A percentile compares a stretch with the other conserved stretches of the same genome.
These are phyloP conservation scores for Heliconius eleuchia DNA, from an alignment of 1,140 invertebrate species.

Conservation along the genomic window DNA sequence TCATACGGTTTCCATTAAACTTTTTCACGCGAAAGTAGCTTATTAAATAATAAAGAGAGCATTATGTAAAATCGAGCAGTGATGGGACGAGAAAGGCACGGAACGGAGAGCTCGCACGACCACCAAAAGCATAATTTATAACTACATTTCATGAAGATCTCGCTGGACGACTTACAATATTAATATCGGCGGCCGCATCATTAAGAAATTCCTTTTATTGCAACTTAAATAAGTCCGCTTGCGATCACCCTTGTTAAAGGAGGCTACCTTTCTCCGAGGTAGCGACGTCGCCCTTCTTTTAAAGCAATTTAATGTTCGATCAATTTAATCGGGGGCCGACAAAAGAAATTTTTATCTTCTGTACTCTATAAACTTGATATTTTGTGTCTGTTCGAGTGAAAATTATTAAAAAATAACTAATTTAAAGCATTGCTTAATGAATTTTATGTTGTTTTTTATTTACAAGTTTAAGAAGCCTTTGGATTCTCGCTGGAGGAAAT, in stretches of 20 bases:
- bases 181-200: conserved; percentile 76
- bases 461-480: background rate
- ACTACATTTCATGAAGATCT: conserved; percentile 72
- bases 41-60: conserved; percentile 45
- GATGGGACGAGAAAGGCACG: conserved; percentile 41
- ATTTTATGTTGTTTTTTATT: background rate
- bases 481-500: too few species aligned
- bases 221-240: conserved; percentile 77
- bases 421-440: background rate
- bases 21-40: conserved; percentile 44
- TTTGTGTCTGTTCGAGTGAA: conserved; percentile 10
- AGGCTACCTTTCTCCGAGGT: conserved; percentile 78
- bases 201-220: conserved; percentile 81
- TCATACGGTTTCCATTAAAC: conserved; percentile 35
- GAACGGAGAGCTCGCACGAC: conserved; percentile 41
- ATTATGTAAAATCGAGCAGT: conserved; percentile 43
- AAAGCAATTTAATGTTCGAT: conserved; percentile 52
- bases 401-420: background rate
- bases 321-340: conserved; percentile 35
- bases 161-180: conserved; percentile 69
- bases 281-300: conserved; percentile 75
- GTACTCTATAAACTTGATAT: conserved; percentile 12
- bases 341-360: background rate
- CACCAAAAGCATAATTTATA: conserved; percentile 77
- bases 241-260: conserved; percentile 73